Evolutionary conservation across 1,140 invertebrate species (phyloP).

Genomic region (Drosophila ohnishii): DNA sequence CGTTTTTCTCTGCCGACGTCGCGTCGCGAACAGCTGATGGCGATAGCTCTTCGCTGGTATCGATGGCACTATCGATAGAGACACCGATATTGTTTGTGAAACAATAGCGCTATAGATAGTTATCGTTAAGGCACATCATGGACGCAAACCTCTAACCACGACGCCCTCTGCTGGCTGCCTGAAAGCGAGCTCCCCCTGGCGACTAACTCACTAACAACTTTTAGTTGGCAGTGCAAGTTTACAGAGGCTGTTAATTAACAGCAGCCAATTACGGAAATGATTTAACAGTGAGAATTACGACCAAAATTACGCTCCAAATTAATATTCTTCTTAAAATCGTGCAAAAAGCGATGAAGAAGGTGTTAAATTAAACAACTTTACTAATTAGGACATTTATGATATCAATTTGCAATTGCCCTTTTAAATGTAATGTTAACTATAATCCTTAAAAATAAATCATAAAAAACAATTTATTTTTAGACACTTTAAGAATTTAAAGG

Average conservation of each 20-base stretch:
- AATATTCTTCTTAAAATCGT: background rate
- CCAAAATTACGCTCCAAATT: background rate
- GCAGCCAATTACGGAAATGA: background rate
- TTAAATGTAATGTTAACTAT: too few species aligned
- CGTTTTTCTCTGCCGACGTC: conserved; percentile 9
- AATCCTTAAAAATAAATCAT: too few species aligned
- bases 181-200: background rate
- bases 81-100: background rate
- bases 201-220: background rate
- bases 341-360: too few species aligned
- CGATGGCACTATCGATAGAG: background rate
- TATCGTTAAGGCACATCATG: background rate
- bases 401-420: too few species aligned
- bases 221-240: background rate
- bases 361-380: too few species aligned
- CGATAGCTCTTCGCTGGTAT: background rate
- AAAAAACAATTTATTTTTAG: background rate
- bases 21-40: background rate
- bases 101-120: background rate
- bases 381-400: background rate
- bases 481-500: background rate
- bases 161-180: background rate
- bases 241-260: background rate
- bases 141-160: background rate
- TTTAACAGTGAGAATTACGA: background rate